These are phyloP conservation scores for Lonchura striata DNA, from an alignment of 2,113 vertebrate species.

Conservation along the genomic window DNA sequence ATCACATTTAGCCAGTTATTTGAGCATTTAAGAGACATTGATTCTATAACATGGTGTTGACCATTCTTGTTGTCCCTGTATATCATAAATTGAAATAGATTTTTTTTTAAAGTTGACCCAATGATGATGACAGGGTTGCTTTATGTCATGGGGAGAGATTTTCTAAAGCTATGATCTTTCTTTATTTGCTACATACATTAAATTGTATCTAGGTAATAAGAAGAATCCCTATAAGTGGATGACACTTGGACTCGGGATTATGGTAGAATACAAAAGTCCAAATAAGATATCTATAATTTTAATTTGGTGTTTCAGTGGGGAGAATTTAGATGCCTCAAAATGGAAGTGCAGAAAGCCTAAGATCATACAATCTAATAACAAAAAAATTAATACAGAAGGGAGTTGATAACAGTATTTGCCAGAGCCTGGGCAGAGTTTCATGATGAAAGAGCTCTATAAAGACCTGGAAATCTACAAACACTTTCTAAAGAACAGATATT, in stretches of 20 bases:
- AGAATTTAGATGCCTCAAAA: not conserved
- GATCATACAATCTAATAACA: not conserved
- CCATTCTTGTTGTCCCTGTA: not conserved
- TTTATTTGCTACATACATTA: not conserved
- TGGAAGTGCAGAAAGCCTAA: not conserved
- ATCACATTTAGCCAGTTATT: not conserved
- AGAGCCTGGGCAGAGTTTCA: not conserved
- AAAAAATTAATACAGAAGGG: not conserved
- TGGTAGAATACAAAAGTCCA: not conserved
- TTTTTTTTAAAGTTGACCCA: not conserved
- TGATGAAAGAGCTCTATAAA: not conserved
- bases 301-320: not conserved
- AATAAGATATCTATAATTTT: not conserved
- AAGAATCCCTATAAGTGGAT: not conserved
- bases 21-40: not conserved
- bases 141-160: not conserved
- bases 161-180: not conserved
- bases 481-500: not conserved
- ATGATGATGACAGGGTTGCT: not conserved
- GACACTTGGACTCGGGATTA: not conserved
- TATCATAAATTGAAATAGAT: not conserved
- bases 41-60: not conserved
- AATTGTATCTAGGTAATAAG: not conserved
- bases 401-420: not conserved
- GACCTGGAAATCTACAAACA: not conserved